Percentiles rank a stretch among this genome's conserved stretches.
Conservation (phyloP, 2,888 invertebrate species). For the Torymus texanus region DNA sequence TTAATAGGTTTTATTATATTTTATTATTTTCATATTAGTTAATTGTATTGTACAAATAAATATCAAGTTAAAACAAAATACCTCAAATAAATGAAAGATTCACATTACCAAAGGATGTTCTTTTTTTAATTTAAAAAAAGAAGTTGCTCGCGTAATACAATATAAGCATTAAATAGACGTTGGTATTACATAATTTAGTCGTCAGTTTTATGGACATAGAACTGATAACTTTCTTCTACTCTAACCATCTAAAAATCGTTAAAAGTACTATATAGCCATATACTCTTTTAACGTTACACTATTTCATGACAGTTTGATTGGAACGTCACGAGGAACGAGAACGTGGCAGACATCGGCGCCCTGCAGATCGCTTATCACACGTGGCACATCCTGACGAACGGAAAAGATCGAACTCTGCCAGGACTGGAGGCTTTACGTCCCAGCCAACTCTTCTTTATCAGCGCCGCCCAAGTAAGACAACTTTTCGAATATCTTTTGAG, state of each 20-base stretch:
- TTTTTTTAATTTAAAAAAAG: background rate
- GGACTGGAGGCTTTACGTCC: conserved; percentile 74
- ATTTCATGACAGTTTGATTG: conserved; percentile 75
- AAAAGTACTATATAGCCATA: background rate
- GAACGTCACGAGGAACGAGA: conserved; percentile 77
- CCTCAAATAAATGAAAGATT: too few relatives aligned
- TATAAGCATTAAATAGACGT: too few relatives aligned
- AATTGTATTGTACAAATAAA: too few relatives aligned
- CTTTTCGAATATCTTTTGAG: background rate
- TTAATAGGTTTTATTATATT: too few relatives aligned
- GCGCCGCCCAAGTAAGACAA: conserved; percentile 75
- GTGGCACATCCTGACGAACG: conserved; percentile 71
- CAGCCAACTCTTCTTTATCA: conserved; percentile 76
- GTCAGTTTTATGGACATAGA: too few relatives aligned
- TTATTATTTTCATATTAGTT: too few relatives aligned
- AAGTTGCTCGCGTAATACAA: too few relatives aligned
- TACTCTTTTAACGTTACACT: conserved; percentile 5
- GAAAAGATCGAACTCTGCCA: conserved; percentile 73
- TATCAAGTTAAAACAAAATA: too few relatives aligned
- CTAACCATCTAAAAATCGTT: background rate
- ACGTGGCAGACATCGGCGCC: conserved; percentile 77
- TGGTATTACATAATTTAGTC: too few relatives aligned
- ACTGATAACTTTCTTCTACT: too few relatives aligned
- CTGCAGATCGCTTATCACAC: conserved; percentile 76
- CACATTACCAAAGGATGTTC: background rate